phyloP scores from a whole-genome alignment of 1,140 invertebrate genomes.

The Drosophila sp. region DNA sequence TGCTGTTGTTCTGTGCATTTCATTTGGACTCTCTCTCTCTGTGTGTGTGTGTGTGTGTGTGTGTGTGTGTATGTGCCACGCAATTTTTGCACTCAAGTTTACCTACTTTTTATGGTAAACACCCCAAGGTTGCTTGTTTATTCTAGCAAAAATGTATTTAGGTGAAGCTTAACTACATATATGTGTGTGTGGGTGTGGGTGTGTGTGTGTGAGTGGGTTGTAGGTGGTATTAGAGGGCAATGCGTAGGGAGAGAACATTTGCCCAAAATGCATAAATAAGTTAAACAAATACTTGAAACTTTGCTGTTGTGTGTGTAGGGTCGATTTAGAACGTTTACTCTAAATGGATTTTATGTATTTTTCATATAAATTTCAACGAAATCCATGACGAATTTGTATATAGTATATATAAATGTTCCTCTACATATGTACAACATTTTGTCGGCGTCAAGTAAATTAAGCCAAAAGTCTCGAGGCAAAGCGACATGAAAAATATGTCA shows the following conservation, averaged over 20 bases:
- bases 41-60: constrained; percentile 32
- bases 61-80: constrained; percentile 49
- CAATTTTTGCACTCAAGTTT: constrained; percentile 82
- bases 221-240: constrained; percentile 1
- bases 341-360: constrained; percentile 22
- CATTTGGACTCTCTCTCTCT: constrained; percentile 46
- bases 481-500: constrained; percentile 30
- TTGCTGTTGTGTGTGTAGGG: not conserved
- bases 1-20: constrained; percentile 68
- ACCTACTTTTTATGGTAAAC: constrained; percentile 82
- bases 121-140: constrained; percentile 80
- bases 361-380: constrained; percentile 5
- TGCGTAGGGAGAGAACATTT: constrained; percentile 6
- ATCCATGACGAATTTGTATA: constrained; percentile 14
- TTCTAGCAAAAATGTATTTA: constrained; percentile 82
- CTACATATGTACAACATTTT: not conserved
- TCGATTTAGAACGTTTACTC: constrained; percentile 14
- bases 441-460: constrained; percentile 28
- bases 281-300: constrained; percentile 39
- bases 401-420: not conserved
- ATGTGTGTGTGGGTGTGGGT: constrained; percentile 6
- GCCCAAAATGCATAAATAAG: constrained; percentile 43
- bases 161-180: constrained; percentile 75
- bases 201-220: constrained; percentile 5
- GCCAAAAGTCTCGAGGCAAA: constrained; percentile 15